Evolutionary conservation across 2,888 invertebrate genomes (phyloP).

Genomic region (Danaus chrysippus): DNA sequence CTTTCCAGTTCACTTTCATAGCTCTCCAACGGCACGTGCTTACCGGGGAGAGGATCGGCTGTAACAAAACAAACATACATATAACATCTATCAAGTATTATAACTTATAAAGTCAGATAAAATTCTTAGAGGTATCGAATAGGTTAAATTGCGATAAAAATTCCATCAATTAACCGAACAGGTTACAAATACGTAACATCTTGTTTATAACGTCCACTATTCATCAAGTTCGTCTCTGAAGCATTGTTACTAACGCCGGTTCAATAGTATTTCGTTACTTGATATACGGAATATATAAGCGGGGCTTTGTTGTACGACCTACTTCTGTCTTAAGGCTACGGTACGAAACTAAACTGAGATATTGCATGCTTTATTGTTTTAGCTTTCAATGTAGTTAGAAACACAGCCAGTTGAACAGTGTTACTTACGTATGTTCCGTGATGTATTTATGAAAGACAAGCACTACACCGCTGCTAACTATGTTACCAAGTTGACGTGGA

Average conservation of each 20-base stretch:
- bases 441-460: too few relatives aligned
- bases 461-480: too few relatives aligned
- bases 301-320: slow-evolving; percentile 54
- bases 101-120: too few relatives aligned
- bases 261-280: slow-evolving; percentile 50
- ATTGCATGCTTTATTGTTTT: neutral
- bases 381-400: neutral
- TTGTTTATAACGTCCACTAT: slow-evolving; percentile 61
- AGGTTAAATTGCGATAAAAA: neutral
- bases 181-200: slow-evolving; percentile 6
- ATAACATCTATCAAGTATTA: too few relatives aligned
- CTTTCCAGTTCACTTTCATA: slow-evolving; percentile 86
- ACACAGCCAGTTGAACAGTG: too few relatives aligned
- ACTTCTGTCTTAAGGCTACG: slow-evolving; percentile 35
- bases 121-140: too few relatives aligned
- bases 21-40: slow-evolving; percentile 76
- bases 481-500: too few relatives aligned
- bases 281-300: slow-evolving; percentile 42
- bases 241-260: slow-evolving; percentile 59
- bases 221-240: slow-evolving; percentile 67
- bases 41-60: slow-evolving; percentile 77
- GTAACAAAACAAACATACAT: slow-evolving; percentile 43
- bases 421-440: too few relatives aligned
- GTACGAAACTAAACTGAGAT: slow-evolving; percentile 7
- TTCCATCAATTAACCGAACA: slow-evolving; percentile 3